Evolutionary conservation across 2,113 vertebrate genomes (phyloP).

Genomic region (Numenius arquata): DNA sequence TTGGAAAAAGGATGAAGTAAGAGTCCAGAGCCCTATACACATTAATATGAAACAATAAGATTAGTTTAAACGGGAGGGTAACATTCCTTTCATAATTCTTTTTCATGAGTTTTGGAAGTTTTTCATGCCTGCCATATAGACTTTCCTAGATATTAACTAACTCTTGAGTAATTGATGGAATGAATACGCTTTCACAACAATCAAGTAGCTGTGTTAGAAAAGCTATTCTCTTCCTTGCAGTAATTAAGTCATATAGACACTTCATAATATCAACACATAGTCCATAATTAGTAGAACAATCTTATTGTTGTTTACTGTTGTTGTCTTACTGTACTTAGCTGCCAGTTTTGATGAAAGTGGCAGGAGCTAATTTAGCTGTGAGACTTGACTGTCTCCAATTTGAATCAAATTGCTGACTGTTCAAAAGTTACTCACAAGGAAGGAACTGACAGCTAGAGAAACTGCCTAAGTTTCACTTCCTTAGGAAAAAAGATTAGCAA

Average conservation of each 20-base stretch:
- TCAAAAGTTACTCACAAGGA: neutral
- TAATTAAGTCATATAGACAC: neutral
- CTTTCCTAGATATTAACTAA: neutral
- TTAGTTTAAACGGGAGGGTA: neutral
- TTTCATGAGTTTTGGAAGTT: neutral
- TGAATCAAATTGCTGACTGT: neutral
- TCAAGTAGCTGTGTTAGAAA: neutral
- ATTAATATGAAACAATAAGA: neutral
- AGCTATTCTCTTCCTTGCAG: neutral
- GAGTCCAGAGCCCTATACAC: neutral
- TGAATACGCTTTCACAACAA: neutral
- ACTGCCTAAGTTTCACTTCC: neutral
- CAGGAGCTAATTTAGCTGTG: neutral
- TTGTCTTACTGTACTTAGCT: too few relatives aligned
- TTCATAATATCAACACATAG: neutral
- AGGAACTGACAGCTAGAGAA: conserved; percentile 4
- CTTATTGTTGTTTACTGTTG: neutral
- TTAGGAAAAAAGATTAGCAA: conserved; percentile 19
- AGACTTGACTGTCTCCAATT: neutral
- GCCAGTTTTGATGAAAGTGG: neutral
- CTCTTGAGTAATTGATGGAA: neutral
- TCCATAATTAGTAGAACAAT: neutral
- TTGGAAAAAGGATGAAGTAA: neutral
- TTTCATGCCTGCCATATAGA: neutral
- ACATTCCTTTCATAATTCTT: neutral